Conservation (phyloP, 2,113 vertebrate species). For the Cebidichthys violaceus region DNA sequence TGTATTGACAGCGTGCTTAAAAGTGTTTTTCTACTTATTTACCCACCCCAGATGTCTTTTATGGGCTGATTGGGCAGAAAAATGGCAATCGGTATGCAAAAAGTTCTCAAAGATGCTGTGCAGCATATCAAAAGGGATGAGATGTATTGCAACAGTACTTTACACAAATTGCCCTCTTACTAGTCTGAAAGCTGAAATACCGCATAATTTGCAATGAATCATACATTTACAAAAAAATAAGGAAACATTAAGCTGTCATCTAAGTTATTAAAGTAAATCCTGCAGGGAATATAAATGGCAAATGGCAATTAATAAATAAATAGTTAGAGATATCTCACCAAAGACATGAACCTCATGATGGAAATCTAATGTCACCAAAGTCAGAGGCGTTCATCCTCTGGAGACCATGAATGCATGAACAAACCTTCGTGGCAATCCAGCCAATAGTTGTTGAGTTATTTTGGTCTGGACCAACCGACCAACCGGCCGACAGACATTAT, state of each 20-base stretch:
- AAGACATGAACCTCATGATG: not conserved
- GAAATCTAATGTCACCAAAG: not conserved
- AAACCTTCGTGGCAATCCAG: not conserved
- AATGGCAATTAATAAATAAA: not conserved
- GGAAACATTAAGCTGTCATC: not conserved
- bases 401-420: not conserved
- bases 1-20: conserved; percentile 11
- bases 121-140: not conserved
- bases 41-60: conserved; percentile 30
- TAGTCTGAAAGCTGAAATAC: not conserved
- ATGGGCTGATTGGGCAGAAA: not conserved
- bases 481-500: not conserved
- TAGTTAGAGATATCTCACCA: not conserved
- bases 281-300: not conserved
- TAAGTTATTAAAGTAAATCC: not conserved
- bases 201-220: not conserved
- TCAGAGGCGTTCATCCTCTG: not conserved
- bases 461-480: not conserved
- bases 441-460: not conserved
- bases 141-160: not conserved
- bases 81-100: not conserved
- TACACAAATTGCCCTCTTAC: not conserved
- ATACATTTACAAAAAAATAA: not conserved
- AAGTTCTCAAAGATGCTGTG: conserved; percentile 13
- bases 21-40: not conserved